Base-by-base conservation (phyloP, 2,113 vertebrate genomes). In the Pholis gunnellus region DNA sequence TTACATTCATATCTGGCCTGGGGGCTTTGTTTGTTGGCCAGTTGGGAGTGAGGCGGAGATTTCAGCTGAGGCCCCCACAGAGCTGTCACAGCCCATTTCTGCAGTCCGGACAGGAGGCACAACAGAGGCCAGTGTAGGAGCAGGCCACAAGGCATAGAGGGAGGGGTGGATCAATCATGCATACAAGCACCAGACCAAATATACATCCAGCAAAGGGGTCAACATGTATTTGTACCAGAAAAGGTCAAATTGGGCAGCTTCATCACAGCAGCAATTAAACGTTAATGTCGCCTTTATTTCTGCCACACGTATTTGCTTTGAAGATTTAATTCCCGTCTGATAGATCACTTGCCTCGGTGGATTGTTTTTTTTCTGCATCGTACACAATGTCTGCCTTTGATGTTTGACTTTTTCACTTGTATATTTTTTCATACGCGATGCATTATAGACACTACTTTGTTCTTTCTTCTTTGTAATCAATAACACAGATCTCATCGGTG, bases 221-320 rank as follows among this genome's bases (percentile, higher is more conserved):
- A 40, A 15, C 13, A 48, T 46, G 6, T 64, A 40, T 83, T 81
- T 78, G 79, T 64, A 72, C 77, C 59, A 34, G 57, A 77, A 77
- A 61, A 71, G 68, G 67, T 72, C 69, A 70, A 75, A 75, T 68
- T 72, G 78, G 34, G 46, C 29, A 65, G 27, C 75, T 81, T 65
- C 48, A 84, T 40, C 40, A 77, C 22, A 74, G 73, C 44, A 57
- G 42, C 79, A 91, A 89, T 90, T 86, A 91, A 89, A 91, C 79
- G 82, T 89, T 85, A 76, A 82, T 74, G 70, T 75, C 60, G 80
- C 63, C 52, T 77, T 85, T 81, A 42, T 63, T 79, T 66, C 54
- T 77, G 36, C 20, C 65, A 72, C 70, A 83, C 15, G 14, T 60
- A 82, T 57, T 72, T 61, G 27, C 82, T 89, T 87, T 89, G 75